A percentile compares a stretch with the other conserved stretches of the same genome.
Conservation (phyloP, 2,113 vertebrate genomes). For the Athene cunicularia region DNA sequence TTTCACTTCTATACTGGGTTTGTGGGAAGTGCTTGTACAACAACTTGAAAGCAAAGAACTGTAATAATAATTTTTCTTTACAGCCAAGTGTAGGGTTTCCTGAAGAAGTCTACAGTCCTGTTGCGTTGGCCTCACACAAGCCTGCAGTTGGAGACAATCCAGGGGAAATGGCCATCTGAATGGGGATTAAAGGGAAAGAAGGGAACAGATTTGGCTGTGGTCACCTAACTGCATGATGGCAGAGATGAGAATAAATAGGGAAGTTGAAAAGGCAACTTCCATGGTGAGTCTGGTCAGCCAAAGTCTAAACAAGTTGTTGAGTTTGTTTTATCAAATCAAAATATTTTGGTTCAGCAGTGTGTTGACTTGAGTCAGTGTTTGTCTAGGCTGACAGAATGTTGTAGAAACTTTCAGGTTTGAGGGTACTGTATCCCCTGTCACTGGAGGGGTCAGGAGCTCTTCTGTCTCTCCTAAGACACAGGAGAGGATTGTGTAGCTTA, state of each 20-base stretch:
- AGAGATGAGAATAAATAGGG: background rate
- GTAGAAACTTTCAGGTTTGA: background rate
- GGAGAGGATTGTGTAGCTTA: fast-evolving
- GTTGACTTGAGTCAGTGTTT: background rate
- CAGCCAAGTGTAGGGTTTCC: background rate
- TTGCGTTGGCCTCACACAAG: background rate
- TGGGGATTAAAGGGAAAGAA: background rate
- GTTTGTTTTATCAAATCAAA: constrained; percentile 58
- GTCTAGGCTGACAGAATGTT: background rate
- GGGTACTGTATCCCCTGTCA: background rate
- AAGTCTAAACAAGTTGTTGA: constrained; percentile 35
- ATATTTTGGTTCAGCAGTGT: constrained; percentile 2
- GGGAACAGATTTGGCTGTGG: background rate
- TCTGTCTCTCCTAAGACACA: background rate
- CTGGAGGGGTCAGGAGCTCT: background rate
- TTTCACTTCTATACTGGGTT: background rate
- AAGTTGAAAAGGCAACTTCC: background rate
- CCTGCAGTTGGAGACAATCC: background rate
- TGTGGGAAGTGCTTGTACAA: background rate
- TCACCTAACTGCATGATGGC: background rate
- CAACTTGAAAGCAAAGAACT: background rate
- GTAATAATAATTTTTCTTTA: background rate
- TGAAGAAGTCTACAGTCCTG: background rate
- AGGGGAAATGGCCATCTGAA: background rate
- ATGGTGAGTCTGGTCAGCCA: background rate